phyloP scores from a whole-genome alignment of 2,797 vertebrate species.

The Chaenodraco wilsoni region DNA sequence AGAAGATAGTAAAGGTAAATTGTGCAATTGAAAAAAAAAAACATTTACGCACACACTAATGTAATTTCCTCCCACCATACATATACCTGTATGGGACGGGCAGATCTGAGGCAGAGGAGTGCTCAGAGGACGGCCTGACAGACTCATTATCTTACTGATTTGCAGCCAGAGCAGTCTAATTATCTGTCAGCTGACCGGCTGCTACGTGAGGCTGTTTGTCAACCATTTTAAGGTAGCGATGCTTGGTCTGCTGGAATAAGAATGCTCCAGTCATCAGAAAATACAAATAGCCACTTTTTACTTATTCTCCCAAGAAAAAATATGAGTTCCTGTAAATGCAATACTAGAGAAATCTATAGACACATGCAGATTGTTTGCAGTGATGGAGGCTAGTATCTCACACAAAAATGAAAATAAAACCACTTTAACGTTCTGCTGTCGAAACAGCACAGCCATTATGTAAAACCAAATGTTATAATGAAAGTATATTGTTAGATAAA shows the following conservation, averaged over 20 bases:
- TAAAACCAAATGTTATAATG: neutral
- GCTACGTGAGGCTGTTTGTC: constrained; percentile 4
- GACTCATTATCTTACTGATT: constrained; percentile 26
- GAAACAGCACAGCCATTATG: neutral
- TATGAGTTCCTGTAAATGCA: too few species aligned
- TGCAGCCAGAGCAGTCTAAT: constrained; percentile 28
- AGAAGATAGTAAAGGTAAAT: neutral
- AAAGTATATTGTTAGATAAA: neutral
- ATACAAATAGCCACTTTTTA: neutral
- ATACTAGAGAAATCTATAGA: too few species aligned
- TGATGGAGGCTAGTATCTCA: neutral
- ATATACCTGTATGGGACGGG: neutral
- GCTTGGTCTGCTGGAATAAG: neutral
- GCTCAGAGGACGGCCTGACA: neutral
- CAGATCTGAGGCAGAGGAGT: constrained; percentile 5
- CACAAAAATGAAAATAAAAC: neutral
- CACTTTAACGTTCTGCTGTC: neutral
- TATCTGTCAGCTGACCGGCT: constrained; percentile 44
- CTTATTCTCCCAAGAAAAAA: too few species aligned
- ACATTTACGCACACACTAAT: neutral
- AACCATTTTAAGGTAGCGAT: neutral
- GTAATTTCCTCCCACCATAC: neutral
- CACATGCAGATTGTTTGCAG: neutral
- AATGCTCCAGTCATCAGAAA: neutral
- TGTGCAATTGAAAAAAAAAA: constrained; percentile 18